These are phyloP conservation scores for Tipula lateralis DNA, from an alignment of 2,888 invertebrate genomes.

Conservation along the genomic window DNA sequence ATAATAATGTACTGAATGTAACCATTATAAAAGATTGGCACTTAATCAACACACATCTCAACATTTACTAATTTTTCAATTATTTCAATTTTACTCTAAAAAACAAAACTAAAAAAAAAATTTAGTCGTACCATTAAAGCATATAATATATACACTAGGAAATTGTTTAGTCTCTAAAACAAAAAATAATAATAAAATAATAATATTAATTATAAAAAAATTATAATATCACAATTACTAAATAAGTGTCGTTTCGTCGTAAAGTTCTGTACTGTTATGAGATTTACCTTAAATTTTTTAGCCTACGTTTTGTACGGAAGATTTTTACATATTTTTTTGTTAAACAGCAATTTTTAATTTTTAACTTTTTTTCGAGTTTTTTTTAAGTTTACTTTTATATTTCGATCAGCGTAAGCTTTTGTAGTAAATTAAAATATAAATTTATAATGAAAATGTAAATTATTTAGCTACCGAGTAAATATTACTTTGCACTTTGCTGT, in stretches of 20 bases:
- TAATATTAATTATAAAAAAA: not conserved
- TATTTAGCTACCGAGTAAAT: slow-evolving; percentile 12
- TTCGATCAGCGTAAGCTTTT: not conserved
- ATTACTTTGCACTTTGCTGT: not conserved
- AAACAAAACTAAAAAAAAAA: not conserved
- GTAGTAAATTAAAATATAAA: not conserved
- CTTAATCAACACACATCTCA: not conserved
- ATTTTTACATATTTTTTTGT: slow-evolving; percentile 25
- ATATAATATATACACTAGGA: slow-evolving; percentile 24
- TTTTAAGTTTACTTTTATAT: not conserved
- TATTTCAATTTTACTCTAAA: not conserved
- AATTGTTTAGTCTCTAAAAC: not conserved
- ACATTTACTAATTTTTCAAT: not conserved
- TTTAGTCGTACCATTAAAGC: not conserved
- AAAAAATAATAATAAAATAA: not conserved
- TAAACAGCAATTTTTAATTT: slow-evolving; percentile 28
- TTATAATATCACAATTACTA: slow-evolving; percentile 28
- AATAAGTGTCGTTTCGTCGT: slow-evolving; percentile 26
- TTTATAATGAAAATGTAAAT: not conserved
- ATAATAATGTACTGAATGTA: not conserved
- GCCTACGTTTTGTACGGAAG: slow-evolving; percentile 28
- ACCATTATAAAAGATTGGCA: not conserved
- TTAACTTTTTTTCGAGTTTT: not conserved
- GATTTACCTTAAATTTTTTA: slow-evolving; percentile 4
- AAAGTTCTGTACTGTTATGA: not conserved